Base-by-base conservation (phyloP, 2,113 vertebrate genomes). In the Lepidothrix coronata region DNA sequence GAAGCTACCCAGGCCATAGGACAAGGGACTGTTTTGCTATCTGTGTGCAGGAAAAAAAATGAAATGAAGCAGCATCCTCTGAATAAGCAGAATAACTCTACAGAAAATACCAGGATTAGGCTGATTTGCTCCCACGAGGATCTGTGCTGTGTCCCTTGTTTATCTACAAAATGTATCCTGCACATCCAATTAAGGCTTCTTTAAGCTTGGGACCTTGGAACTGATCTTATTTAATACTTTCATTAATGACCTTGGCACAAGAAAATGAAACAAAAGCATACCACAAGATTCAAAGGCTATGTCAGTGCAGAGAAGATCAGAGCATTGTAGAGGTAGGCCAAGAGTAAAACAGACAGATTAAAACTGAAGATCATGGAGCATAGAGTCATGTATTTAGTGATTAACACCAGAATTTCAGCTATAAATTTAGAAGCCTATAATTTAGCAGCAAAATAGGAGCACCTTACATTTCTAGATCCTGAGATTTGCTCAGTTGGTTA, bases 151-250 rank as follows among this genome's bases (percentile, higher is more conserved):
- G 67, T 91, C 68, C 76, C 81, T 78, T 95, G 43, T 95, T 91
- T 89, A 95, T 78, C 83, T 77, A 62, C 68, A 89, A 92, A 91
- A 91, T 66, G 77, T 84, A 92, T 35, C 68, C 86, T 84, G 91
- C 72, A 78, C 59, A 96, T 77, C 71, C 48, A 93, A 78, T 93
- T 92, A 94, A 59, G 51, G 65, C 65, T 86, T 92, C 73, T 75
- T 95, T 83, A 88, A 92, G 66, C 82, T 80, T 93, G 72, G 75
- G 51, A 80, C 82, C 85, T 94, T 89, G 85, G 41, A 95, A 93
- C 44, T 37, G 71, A 88, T 93, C 79, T 95, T 93, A 91, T 88
- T 97, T 92, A 85, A 92, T 88, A 94, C 37, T 90, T 94, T 62
- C 75, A 92, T 90, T 88, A 95, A 70, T 4, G 8, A 70, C 23